Conservation (phyloP, 1,140 invertebrate species). For the Panonychus citri region DNA sequence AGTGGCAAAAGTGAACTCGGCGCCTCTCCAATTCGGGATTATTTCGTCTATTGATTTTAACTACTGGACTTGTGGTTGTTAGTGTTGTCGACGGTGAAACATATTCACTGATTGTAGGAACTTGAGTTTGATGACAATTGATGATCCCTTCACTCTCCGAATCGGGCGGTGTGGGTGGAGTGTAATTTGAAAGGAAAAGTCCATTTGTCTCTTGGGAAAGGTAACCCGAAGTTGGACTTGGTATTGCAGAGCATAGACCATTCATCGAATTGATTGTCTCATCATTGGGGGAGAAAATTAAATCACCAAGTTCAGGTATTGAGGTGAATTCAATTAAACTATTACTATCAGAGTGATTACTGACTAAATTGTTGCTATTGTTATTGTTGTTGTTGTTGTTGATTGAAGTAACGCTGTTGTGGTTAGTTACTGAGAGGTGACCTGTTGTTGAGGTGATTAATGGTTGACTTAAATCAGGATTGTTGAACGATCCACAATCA, state of each 20-base stretch:
- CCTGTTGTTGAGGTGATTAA: too few relatives aligned
- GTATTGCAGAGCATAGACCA: not conserved
- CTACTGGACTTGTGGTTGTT: not conserved
- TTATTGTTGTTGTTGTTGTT: too few relatives aligned
- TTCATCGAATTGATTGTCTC: not conserved
- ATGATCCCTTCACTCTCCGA: not conserved
- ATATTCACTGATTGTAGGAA: not conserved
- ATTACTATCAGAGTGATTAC: not conserved
- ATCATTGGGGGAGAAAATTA: not conserved
- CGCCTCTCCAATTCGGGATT: constrained; percentile 86
- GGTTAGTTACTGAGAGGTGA: too few relatives aligned
- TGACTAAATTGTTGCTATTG: too few relatives aligned
- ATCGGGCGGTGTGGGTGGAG: not conserved
- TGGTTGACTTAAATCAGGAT: too few relatives aligned
- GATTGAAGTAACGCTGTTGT: too few relatives aligned
- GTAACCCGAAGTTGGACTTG: not conserved
- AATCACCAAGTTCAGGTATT: not conserved
- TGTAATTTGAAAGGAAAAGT: not conserved
- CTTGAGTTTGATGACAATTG: not conserved
- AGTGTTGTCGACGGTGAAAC: not conserved
- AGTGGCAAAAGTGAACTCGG: constrained; percentile 81
- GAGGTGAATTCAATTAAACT: not conserved
- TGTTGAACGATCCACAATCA: too few relatives aligned
- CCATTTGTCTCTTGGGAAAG: not conserved
- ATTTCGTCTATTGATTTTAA: constrained; percentile 55